Percentiles rank a stretch among this genome's conserved stretches.
Conservation (phyloP, 2,797 vertebrate genomes). For the Macroramphosus scolopax region DNA sequence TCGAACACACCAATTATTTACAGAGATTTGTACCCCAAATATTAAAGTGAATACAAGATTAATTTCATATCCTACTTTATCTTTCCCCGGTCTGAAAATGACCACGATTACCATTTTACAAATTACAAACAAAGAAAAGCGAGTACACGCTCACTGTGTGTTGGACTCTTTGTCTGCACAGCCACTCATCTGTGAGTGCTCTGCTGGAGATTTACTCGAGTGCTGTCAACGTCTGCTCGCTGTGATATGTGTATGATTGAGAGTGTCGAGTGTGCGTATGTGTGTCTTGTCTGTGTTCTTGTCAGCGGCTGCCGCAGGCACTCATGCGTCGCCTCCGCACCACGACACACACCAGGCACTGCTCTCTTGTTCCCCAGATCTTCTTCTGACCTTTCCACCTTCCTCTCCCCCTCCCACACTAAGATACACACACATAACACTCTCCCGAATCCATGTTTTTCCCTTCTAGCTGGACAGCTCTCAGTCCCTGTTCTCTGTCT, state of each 20-base stretch:
- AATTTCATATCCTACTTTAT: no score
- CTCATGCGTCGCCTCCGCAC: constrained; percentile 79
- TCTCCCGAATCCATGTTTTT: constrained; percentile 97
- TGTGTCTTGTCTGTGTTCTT: constrained; percentile 66
- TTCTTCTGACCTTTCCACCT: constrained; percentile 78
- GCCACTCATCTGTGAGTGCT: constrained; percentile 71
- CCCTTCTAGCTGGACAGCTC: constrained; percentile 97
- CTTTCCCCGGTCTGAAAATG: constrained; percentile 17
- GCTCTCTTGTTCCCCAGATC: constrained; percentile 77
- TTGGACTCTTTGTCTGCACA: constrained; percentile 44
- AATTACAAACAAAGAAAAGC: constrained; percentile 64
- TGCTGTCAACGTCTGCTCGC: constrained; percentile 72
- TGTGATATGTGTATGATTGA: constrained; percentile 75
- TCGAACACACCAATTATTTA: no score
- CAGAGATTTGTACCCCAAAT: no score
- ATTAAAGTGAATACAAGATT: no score
- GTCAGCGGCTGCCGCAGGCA: constrained; percentile 75
- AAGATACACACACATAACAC: constrained; percentile 56
- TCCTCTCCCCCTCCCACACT: constrained; percentile 66
- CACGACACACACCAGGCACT: constrained; percentile 77
- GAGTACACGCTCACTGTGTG: constrained; percentile 40
- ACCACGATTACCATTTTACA: no score
- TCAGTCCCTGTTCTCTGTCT: constrained; percentile 84
- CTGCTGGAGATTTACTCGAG: constrained; percentile 68
- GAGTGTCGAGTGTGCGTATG: constrained; percentile 61